Evolutionary conservation across 1,140 invertebrate genomes (phyloP).

Genomic region (Euglossa dilemma): DNA sequence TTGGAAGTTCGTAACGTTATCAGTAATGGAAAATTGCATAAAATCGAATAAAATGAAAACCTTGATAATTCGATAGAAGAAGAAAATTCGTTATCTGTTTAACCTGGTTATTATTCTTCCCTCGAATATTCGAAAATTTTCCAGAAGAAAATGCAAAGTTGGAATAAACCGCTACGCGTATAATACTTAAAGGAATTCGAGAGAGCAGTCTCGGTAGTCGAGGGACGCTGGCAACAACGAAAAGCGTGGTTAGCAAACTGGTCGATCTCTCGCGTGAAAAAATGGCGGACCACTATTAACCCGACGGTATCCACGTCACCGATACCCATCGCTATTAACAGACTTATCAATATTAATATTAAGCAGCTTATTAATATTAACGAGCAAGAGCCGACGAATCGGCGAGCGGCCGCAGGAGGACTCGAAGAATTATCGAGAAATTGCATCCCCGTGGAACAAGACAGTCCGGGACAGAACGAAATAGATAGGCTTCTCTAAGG

Average conservation of each 20-base stretch:
- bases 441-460: conserved; percentile 63
- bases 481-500: conserved; percentile 60
- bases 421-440: conserved; percentile 57
- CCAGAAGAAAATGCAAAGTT: background rate
- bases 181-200: background rate
- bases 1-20: no score
- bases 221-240: background rate
- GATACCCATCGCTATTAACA: conserved; percentile 42
- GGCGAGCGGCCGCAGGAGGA: background rate
- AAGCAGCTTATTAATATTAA: conserved; percentile 55
- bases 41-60: no score
- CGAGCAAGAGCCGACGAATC: conserved; percentile 9
- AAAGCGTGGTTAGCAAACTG: background rate
- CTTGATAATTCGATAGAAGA: no score
- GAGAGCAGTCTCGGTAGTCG: background rate
- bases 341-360: conserved; percentile 51
- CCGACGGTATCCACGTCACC: conserved; percentile 18
- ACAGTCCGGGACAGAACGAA: conserved; percentile 61
- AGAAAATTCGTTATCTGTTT: no score
- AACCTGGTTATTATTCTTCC: background rate
- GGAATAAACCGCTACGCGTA: background rate
- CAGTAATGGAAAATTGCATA: no score
- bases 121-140: background rate
- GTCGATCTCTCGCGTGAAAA: background rate
- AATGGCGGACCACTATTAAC: background rate